These are phyloP conservation scores for Maniola hyperantus DNA, from an alignment of 2,888 invertebrate genomes.

Conservation along the genomic window DNA sequence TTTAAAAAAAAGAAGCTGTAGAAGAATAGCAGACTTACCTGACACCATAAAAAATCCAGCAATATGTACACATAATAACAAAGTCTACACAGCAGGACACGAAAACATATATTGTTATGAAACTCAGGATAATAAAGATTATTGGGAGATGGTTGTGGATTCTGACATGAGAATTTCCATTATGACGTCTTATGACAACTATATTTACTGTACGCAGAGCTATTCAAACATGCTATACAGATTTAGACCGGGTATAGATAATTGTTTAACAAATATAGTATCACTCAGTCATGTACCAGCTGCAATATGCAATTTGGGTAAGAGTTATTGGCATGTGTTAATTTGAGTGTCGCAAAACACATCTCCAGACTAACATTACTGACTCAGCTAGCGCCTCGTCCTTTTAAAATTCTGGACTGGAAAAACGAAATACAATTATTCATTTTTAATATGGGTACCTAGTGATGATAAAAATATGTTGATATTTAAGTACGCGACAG, in stretches of 20 bases:
- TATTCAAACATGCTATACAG: conserved; percentile 62
- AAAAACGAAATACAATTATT: too few relatives aligned
- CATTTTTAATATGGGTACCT: too few relatives aligned
- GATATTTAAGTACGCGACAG: too few relatives aligned
- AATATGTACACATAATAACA: conserved; percentile 57
- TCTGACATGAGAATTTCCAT: conserved; percentile 56
- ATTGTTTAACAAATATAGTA: conserved; percentile 50
- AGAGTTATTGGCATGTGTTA: background rate
- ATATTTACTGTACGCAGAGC: conserved; percentile 66
- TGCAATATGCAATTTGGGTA: conserved; percentile 63
- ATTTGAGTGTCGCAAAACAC: background rate
- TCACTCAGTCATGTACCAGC: conserved; percentile 56
- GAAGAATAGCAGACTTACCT: conserved; percentile 60
- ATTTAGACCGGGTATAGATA: conserved; percentile 58
- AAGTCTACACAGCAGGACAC: conserved; percentile 60
- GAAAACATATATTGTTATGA: conserved; percentile 62
- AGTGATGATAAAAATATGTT: too few relatives aligned
- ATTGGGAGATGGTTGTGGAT: conserved; percentile 52
- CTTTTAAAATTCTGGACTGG: background rate
- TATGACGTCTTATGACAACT: conserved; percentile 59
- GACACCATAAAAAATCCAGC: conserved; percentile 69
- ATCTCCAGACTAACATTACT: too few relatives aligned
- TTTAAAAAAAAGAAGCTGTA: conserved; percentile 56
- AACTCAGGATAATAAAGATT: conserved; percentile 48
- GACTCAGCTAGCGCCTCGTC: too few relatives aligned